Percentiles rank a stretch among this genome's conserved stretches.
Evolutionary conservation across 2,113 vertebrate genomes (phyloP).

Genomic region (Sinocyclocheilus maitianheensis): DNA sequence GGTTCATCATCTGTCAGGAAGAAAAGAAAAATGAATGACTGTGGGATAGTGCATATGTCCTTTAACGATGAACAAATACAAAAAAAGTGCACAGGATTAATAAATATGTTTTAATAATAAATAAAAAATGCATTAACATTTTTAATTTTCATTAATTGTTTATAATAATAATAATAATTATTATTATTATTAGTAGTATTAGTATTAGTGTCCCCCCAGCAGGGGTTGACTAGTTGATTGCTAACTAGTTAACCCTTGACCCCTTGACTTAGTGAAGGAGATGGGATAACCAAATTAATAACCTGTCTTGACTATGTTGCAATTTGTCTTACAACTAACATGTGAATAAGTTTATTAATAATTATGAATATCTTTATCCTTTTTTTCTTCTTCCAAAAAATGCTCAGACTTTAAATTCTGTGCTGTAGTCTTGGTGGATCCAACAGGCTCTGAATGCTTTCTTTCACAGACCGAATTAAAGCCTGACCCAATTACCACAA

Average conservation of each 20-base stretch:
- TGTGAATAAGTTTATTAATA: constrained; percentile 7
- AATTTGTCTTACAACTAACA: neutral
- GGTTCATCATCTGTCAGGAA: neutral
- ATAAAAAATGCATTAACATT: neutral
- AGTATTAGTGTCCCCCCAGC: neutral
- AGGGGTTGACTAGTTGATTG: too few relatives aligned
- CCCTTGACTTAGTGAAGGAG: neutral
- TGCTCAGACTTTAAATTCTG: neutral
- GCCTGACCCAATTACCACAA: constrained; percentile 50
- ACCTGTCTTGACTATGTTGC: neutral
- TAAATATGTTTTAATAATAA: neutral
- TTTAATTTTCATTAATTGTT: neutral
- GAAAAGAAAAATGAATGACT: neutral
- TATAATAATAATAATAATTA: neutral
- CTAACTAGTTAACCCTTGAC: neutral
- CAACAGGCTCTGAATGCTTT: constrained; percentile 14
- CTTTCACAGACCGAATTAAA: constrained; percentile 32
- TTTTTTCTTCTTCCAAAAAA: constrained; percentile 11
- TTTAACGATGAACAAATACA: neutral
- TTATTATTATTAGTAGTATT: too few relatives aligned
- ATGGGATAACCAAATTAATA: too few relatives aligned
- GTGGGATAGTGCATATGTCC: neutral
- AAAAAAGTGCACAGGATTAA: too few relatives aligned
- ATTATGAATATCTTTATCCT: neutral
- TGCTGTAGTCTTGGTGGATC: neutral